Evolutionary conservation across 2,888 invertebrate genomes (phyloP).

Genomic region (Rhogogaster chlorosoma): DNA sequence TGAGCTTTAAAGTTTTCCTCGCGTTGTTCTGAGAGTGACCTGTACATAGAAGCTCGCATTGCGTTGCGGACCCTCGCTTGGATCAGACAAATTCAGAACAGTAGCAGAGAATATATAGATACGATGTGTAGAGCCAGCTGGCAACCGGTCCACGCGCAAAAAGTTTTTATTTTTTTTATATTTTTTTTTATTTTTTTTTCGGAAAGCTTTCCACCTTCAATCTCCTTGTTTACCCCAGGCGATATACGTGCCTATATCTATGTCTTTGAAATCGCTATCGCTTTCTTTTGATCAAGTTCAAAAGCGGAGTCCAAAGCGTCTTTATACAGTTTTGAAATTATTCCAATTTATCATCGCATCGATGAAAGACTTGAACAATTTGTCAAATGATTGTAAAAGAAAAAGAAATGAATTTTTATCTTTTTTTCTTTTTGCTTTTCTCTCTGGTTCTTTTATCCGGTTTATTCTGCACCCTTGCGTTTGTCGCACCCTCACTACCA

Average conservation of each 20-base stretch:
- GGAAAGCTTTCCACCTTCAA: not conserved
- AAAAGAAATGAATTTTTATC: not conserved
- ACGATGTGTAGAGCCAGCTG: slow-evolving; percentile 27
- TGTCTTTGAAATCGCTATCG: not conserved
- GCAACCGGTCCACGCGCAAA: slow-evolving; percentile 10
- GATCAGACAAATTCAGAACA: slow-evolving; percentile 1
- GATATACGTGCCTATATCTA: not conserved
- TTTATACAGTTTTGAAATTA: not conserved
- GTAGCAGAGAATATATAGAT: not conserved
- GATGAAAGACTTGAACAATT: not conserved
- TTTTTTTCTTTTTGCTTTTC: too few relatives aligned
- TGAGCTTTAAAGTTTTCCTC: slow-evolving; percentile 3
- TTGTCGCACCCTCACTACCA: not conserved
- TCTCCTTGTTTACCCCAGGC: not conserved
- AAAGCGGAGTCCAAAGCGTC: not conserved
- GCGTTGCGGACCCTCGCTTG: not conserved
- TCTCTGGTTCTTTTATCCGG: not conserved
- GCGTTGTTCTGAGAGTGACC: not conserved
- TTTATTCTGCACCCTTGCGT: not conserved
- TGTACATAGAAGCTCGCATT: not conserved
- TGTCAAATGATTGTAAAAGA: not conserved
- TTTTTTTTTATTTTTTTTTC: not conserved
- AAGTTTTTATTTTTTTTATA: not conserved
- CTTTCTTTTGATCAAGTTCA: not conserved
- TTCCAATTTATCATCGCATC: not conserved